Conservation (phyloP, 2,888 invertebrate species). For the Cryptocephalus primarius region DNA sequence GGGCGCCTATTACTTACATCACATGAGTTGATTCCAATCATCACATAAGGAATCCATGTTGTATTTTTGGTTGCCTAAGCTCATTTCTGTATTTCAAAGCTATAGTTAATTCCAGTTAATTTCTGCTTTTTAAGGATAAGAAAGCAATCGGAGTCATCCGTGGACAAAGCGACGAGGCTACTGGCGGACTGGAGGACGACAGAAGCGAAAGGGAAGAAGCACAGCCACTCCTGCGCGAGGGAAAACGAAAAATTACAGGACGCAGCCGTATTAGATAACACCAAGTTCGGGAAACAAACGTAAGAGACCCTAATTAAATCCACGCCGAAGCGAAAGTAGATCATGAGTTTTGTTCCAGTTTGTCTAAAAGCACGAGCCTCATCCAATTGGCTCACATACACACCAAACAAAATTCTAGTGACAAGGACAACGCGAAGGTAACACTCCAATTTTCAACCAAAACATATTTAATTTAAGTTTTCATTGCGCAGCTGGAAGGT, state of each 20-base stretch:
- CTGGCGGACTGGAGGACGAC: constrained; percentile 77
- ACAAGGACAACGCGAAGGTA: constrained; percentile 51
- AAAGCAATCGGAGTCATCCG: constrained; percentile 64
- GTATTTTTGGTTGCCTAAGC: too few relatives aligned
- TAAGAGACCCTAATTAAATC: constrained; percentile 13
- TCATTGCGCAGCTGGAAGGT: constrained; percentile 55
- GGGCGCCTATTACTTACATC: too few relatives aligned
- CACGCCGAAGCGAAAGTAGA: too few relatives aligned
- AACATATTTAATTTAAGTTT: neutral
- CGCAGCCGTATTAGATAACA: constrained; percentile 50
- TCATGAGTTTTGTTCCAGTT: constrained; percentile 23
- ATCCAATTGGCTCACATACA: constrained; percentile 35
- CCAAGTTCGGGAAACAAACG: constrained; percentile 32
- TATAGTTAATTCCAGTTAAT: too few relatives aligned
- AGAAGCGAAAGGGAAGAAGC: constrained; percentile 82
- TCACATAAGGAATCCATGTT: too few relatives aligned
- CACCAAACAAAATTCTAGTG: constrained; percentile 34
- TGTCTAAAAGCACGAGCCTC: constrained; percentile 35
- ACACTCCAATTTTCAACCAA: constrained; percentile 4
- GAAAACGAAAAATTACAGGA: constrained; percentile 91
- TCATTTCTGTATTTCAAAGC: too few relatives aligned
- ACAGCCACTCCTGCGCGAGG: constrained; percentile 74
- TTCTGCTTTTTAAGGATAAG: constrained; percentile 49
- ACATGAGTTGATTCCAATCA: too few relatives aligned
- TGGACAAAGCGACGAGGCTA: constrained; percentile 74